Evolutionary conservation across 1,140 invertebrate genomes (phyloP).

Genomic region (Gryon sp.): DNA sequence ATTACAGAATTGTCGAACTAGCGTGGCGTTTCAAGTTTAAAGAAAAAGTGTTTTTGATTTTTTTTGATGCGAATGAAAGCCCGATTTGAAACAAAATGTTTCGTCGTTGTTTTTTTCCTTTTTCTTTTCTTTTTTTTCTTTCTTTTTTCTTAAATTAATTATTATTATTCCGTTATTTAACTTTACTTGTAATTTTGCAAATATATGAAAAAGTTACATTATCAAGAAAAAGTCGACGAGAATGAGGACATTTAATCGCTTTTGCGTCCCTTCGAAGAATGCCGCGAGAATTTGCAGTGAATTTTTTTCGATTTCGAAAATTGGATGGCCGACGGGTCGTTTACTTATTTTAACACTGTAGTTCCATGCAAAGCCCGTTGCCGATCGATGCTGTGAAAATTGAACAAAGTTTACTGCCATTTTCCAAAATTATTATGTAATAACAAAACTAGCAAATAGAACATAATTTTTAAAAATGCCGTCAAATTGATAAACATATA

Average conservation of each 20-base stretch:
- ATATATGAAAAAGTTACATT: constrained; percentile 60
- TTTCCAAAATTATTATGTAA: constrained; percentile 7
- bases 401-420: constrained; percentile 20
- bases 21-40: no score
- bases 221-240: constrained; percentile 48
- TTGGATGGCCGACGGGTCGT: neutral
- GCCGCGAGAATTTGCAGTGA: constrained; percentile 15
- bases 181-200: constrained; percentile 37
- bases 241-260: constrained; percentile 45
- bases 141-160: constrained; percentile 1
- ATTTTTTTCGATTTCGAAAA: constrained; percentile 14
- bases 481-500: no score
- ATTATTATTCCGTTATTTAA: constrained; percentile 20
- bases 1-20: no score
- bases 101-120: no score
- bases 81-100: no score
- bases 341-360: constrained; percentile 14
- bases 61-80: no score
- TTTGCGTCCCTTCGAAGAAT: constrained; percentile 8
- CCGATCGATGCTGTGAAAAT: neutral
- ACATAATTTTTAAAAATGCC: no score
- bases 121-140: constrained; percentile 9
- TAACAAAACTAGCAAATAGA: no score
- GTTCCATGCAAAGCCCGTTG: neutral
- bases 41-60: no score